Evolutionary conservation across 53 echinoderm and acorn worm genomes (phyloP).

Genomic region (Zoroaster sp.): DNA sequence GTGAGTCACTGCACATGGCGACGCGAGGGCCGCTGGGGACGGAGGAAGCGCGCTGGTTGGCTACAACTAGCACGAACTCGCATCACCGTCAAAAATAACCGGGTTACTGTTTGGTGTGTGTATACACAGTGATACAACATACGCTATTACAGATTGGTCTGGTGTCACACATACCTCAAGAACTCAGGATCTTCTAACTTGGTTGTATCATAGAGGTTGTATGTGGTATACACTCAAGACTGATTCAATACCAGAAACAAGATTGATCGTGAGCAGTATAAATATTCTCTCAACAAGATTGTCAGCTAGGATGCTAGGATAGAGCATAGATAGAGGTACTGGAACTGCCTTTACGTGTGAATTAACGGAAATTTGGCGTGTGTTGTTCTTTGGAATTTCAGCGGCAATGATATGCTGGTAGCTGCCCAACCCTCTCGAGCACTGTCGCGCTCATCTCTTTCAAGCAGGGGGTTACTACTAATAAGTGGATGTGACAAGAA

Average conservation of each 20-base stretch:
- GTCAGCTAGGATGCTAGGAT: neutral
- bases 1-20: slow-evolving; percentile 40
- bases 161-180: neutral
- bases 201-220: neutral
- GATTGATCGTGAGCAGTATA: slow-evolving; percentile 24
- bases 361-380: neutral
- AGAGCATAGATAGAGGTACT: neutral
- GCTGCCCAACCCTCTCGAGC: neutral
- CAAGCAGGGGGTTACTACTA: neutral
- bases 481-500: neutral
- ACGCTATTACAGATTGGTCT: neutral
- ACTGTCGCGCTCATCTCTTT: neutral
- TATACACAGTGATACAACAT: neutral
- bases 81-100: neutral
- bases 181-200: neutral
- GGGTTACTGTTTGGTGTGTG: neutral
- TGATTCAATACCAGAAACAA: slow-evolving; percentile 2
- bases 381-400: slow-evolving; percentile 18
- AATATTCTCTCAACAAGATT: slow-evolving; percentile 12
- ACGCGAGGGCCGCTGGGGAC: neutral
- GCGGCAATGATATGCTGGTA: neutral
- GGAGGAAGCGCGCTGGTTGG: slow-evolving; percentile 31
- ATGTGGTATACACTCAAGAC: neutral
- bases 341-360: slow-evolving; percentile 1
- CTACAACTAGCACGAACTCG: neutral